Evolutionary conservation across 2,113 vertebrate genomes (phyloP), one percentile per base, ranked within the genome.

Genomic region (Lota lota): DNA sequence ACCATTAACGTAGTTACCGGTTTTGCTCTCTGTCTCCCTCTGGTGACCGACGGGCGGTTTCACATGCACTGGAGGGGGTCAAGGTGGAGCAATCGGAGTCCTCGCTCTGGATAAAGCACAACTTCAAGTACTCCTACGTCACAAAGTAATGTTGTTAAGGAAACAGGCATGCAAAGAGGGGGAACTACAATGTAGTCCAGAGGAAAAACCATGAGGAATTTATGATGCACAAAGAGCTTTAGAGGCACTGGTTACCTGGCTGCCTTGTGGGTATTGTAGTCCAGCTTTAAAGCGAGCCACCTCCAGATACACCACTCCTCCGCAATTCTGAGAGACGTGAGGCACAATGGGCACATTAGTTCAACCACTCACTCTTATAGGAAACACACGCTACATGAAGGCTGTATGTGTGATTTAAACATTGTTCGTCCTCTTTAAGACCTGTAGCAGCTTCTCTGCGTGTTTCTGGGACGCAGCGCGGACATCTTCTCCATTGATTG

Each of bases 211-310:
- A 22, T 11, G 2, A 20, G 57, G 19, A 20, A 12, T 22, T 12
- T 1, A 22, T 28, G 60, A 36, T 5, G 1, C 21, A 54, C 15
- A 54, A 22, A 70, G 4, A 15, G 10, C 4, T 12, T 14, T 6
- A 8, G n/a, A 16, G 67, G 65, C 20, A 66, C 63, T 16, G 82
- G 88, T 70, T 84, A 98, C 96, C 94, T 97, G 95, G 86, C 92
- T 93, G 69, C 92, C 89, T 78, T 93, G 92, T 18, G 94, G 91
- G 72, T 93, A 94, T 71, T 94, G 94, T 0, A 94, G 84, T 6
- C 93, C 91, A 3, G 95, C 86, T 93, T 95, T 97, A 87, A 97
- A 93, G 79, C 95, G 94, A 87, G 97, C 97, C 36, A 98, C 91
- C 77, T 98, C 95, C 79, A 99, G 88, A 73, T 90, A 91, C 18